Evolutionary conservation across 2,888 invertebrate species (phyloP).

Genomic region (Argyresthia goedartella): DNA sequence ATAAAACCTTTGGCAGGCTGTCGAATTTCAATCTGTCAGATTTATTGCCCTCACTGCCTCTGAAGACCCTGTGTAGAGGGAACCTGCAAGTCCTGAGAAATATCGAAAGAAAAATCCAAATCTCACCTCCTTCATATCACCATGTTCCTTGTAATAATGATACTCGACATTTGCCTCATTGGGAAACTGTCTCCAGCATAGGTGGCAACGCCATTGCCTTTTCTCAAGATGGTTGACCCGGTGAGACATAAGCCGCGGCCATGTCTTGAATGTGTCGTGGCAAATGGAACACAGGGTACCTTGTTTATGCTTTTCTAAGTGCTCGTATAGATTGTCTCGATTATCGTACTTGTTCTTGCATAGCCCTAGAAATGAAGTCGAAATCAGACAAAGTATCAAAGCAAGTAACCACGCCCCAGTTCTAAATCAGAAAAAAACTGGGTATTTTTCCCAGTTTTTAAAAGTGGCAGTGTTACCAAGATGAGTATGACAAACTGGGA

Average conservation of each 20-base stretch:
- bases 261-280: slow-evolving; percentile 17
- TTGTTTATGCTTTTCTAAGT: slow-evolving; percentile 31
- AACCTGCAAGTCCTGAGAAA: too few species aligned
- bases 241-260: slow-evolving; percentile 33
- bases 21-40: too few species aligned
- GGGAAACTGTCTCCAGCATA: slow-evolving; percentile 24
- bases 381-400: too few species aligned
- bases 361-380: slow-evolving; percentile 10
- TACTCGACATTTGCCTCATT: slow-evolving; percentile 24
- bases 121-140: slow-evolving; percentile 1
- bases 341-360: slow-evolving; percentile 18
- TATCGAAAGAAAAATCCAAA: too few species aligned
- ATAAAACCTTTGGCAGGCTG: too few species aligned
- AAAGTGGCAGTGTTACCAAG: too few species aligned
- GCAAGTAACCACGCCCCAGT: too few species aligned
- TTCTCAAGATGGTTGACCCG: slow-evolving; percentile 29
- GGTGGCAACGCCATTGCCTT: slow-evolving; percentile 26
- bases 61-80: too few species aligned
- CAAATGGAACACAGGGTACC: slow-evolving; percentile 28
- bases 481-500: too few species aligned
- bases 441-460: too few species aligned
- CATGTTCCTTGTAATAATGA: slow-evolving; percentile 34
- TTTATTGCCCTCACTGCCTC: too few species aligned
- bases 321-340: slow-evolving; percentile 18
- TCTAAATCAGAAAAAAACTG: too few species aligned